These are phyloP conservation scores for Taurulus bubalis DNA, from an alignment of 2,113 vertebrate genomes.

Conservation along the genomic window DNA sequence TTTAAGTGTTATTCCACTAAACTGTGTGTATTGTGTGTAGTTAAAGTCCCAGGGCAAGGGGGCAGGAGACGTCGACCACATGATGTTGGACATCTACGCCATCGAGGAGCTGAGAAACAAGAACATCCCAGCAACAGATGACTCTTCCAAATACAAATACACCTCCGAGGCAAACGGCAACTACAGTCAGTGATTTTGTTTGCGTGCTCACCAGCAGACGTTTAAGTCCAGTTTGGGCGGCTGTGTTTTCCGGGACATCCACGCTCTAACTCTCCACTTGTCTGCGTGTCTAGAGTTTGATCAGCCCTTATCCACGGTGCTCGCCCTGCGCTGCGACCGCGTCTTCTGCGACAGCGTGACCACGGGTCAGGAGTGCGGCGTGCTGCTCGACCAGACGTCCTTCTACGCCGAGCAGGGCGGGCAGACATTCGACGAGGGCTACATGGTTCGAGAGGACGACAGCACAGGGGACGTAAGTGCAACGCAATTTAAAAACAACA, in stretches of 20 bases:
- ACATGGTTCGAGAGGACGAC: conserved; percentile 91
- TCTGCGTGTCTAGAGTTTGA: conserved; percentile 83
- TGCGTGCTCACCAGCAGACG: fast-evolving
- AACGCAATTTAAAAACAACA: conserved; percentile 28
- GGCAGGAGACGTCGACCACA: conserved; percentile 89
- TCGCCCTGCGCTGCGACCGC: conserved; percentile 92
- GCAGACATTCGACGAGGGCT: conserved; percentile 96
- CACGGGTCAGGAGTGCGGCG: conserved; percentile 94
- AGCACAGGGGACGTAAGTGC: conserved; percentile 88
- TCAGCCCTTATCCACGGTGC: conserved; percentile 85
- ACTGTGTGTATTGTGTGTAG: conserved; percentile 55
- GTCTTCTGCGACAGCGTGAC: conserved; percentile 90
- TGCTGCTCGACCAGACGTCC: conserved; percentile 92
- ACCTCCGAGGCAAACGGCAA: conserved; percentile 82
- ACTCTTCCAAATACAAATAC: conserved; percentile 92
- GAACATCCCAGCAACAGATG: conserved; percentile 87
- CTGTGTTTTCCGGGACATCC: too few species aligned
- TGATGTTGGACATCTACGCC: conserved; percentile 98
- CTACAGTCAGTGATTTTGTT: conserved; percentile 67
- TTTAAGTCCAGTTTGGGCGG: not conserved
- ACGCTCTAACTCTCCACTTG: not conserved
- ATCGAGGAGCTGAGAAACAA: conserved; percentile 93
- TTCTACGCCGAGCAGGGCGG: conserved; percentile 99
- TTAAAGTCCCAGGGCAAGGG: conserved; percentile 96
- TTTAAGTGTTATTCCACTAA: not conserved